These are phyloP conservation scores for Calidris pygmaea DNA, from an alignment of 2,113 vertebrate species.

Conservation along the genomic window DNA sequence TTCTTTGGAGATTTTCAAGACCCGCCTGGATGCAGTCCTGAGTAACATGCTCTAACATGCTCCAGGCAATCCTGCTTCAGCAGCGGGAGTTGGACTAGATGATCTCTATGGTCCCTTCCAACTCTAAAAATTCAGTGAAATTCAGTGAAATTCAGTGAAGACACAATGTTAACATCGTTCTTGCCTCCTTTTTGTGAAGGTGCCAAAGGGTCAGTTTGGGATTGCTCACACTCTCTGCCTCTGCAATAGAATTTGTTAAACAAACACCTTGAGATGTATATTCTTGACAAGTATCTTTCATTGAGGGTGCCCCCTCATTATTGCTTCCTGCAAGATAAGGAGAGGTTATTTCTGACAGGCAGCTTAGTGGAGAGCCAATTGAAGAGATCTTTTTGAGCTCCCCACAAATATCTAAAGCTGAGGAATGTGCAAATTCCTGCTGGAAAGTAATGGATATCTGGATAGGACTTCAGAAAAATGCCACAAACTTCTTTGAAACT, in stretches of 20 bases:
- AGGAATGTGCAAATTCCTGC: neutral
- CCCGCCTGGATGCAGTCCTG: no score
- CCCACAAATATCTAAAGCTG: neutral
- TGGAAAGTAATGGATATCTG: neutral
- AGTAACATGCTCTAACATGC: no score
- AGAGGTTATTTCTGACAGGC: neutral
- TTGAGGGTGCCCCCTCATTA: neutral
- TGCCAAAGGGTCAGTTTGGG: neutral
- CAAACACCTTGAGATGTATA: neutral
- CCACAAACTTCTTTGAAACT: neutral
- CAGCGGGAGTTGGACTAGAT: no score
- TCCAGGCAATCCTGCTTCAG: no score
- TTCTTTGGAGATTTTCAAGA: no score
- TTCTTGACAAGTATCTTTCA: neutral
- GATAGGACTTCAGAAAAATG: neutral
- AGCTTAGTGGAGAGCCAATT: neutral
- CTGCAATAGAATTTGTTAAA: neutral
- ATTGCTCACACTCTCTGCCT: neutral
- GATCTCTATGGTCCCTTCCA: no score
- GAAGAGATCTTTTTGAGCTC: neutral
- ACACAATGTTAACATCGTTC: neutral
- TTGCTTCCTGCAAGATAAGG: neutral
- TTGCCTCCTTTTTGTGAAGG: neutral
- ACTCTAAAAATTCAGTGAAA: no score
- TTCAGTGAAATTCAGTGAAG: no score